Base-by-base conservation (phyloP, 2,113 vertebrate species). In the Mastomys natalensis region DNA sequence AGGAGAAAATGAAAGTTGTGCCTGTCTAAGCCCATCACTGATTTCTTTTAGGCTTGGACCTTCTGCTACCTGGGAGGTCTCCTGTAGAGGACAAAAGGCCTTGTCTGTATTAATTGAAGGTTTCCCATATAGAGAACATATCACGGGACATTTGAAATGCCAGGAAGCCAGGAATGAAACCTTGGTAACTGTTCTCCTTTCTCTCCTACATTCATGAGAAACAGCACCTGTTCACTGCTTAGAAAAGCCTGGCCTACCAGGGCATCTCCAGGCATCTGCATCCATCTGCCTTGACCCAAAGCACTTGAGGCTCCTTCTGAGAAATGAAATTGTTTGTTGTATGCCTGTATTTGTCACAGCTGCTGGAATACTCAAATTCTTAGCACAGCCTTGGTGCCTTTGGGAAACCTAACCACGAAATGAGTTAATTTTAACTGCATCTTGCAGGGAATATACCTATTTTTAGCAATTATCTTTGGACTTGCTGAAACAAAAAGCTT, bases 391-490 rank as follows among this genome's bases (percentile, higher is more conserved):
- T 64, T 88, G 53, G 17, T 66, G 40, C 70, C 96, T 90, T 58
- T 93, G 93, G 96, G 95, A 95, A 94, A 37, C 31, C 84, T 95
- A 95, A 73, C 90, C 93, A 93, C 88, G 81, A 93, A 97, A 96
- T 80, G n/a, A 96, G 92, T 90, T 96, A 88, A 93, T 95, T 96
- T 96, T 94, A 96, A 93, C 70, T 66, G 87, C 72, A 89, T 90
- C 90, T 95, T 97, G 80, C 70, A 88, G 51, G 58, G 80, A 88
- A 91, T 55, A 81, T n/a, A 77, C 64, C 76, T 96, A 96, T 96
- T 95, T 97, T 97, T 95, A 97, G 96, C 96, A 97, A 97, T 97
- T 98, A 97, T 97, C 92, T 96, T 93, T 95, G 64, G 78, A 95
- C 87, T 94, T 43, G 4, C 90, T 95, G 93, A 97, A 97, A 97